Evolutionary conservation across 2,888 invertebrate species (phyloP).

Genomic region (Carcina quercana): DNA sequence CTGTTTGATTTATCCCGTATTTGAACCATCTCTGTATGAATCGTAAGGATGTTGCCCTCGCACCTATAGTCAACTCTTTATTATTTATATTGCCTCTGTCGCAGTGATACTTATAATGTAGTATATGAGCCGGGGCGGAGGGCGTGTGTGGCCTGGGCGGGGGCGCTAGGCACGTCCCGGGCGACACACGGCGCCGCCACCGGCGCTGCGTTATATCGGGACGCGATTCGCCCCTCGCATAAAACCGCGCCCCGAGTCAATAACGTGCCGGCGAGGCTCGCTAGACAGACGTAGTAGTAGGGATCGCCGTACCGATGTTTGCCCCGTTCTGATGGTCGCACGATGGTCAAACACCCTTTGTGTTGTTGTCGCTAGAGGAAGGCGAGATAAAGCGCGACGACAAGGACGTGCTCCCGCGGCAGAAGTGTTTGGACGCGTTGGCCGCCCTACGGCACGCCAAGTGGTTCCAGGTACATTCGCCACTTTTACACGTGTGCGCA

Average conservation of each 20-base stretch:
- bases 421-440: conserved; percentile 99
- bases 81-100: too few species aligned
- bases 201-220: conserved; percentile 18
- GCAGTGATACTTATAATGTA: too few species aligned
- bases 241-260: conserved; percentile 15
- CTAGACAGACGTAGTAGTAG: not conserved
- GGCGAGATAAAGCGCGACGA: conserved; percentile 82
- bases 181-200: conserved; percentile 9
- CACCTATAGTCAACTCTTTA: too few species aligned
- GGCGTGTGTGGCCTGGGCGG: too few species aligned
- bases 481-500: conserved; percentile 58
- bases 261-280: conserved; percentile 6
- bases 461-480: conserved; percentile 97
- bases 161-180: too few species aligned
- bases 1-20: too few species aligned
- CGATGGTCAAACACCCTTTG: conserved; percentile 87
- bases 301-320: conserved; percentile 38
- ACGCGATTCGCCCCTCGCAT: conserved; percentile 13
- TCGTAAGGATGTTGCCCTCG: too few species aligned
- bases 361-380: conserved; percentile 74
- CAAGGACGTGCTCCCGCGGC: conserved; percentile 97
- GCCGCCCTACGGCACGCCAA: conserved; percentile 99
- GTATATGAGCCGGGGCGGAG: too few species aligned
- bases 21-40: too few species aligned
- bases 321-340: conserved; percentile 66